phyloP scores from a whole-genome alignment of 2,797 vertebrate genomes.

The Lepilemur septentrionalis region DNA sequence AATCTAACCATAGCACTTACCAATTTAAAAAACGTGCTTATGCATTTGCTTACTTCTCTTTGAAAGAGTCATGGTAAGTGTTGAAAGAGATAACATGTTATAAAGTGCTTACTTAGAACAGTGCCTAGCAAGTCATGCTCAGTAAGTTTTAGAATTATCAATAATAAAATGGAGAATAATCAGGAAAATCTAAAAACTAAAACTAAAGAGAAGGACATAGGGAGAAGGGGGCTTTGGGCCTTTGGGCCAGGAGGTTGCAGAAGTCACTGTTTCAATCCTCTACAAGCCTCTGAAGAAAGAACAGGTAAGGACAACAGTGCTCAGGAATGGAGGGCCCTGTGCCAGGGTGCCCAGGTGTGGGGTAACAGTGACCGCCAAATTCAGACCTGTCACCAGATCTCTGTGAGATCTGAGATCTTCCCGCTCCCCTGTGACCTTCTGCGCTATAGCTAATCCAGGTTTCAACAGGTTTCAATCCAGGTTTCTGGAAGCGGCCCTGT shows the following conservation, averaged over 20 bases:
- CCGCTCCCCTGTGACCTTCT: accelerated
- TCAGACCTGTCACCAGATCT: neutral
- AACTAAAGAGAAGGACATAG: neutral
- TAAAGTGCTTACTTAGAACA: neutral
- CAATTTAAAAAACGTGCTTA: neutral
- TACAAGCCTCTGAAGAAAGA: neutral
- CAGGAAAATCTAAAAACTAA: neutral
- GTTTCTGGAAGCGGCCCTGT: neutral
- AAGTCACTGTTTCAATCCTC: accelerated
- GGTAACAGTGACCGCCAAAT: neutral
- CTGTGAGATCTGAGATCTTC: neutral
- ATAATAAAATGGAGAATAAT: neutral
- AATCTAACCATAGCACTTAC: neutral
- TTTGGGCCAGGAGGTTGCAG: neutral
- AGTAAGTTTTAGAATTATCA: neutral
- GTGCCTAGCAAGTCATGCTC: neutral
- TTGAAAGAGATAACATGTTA: neutral
- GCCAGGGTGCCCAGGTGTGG: accelerated
- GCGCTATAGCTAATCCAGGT: neutral
- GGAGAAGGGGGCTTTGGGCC: neutral
- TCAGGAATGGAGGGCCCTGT: neutral
- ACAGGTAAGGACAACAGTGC: neutral
- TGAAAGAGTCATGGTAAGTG: neutral
- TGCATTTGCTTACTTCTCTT: neutral
- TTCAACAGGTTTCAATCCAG: too few relatives aligned